These are phyloP conservation scores for Calypte anna DNA, from an alignment of 2,113 vertebrate species.

Conservation along the genomic window DNA sequence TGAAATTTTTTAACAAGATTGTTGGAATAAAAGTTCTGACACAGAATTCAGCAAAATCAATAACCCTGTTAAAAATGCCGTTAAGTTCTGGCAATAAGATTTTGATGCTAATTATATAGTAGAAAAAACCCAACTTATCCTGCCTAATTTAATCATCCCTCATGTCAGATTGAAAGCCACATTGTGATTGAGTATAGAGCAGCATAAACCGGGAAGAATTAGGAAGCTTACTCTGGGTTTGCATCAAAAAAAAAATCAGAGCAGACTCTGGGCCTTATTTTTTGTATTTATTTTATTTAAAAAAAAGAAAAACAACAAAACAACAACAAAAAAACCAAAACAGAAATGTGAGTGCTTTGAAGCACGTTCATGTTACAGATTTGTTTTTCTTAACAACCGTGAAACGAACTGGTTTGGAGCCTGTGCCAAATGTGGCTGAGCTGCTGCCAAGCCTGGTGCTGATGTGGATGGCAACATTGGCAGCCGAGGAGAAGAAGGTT, in stretches of 20 bases:
- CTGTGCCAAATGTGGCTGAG: conserved; percentile 23
- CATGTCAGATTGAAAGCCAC: neutral
- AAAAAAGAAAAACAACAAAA: no score
- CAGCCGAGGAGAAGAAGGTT: neutral
- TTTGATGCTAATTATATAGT: neutral
- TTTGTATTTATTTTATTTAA: neutral
- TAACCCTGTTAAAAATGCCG: neutral
- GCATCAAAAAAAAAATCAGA: neutral
- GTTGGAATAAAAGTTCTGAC: neutral
- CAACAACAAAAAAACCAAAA: neutral
- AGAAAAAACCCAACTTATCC: neutral
- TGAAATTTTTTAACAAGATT: neutral
- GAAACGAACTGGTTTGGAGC: conserved; percentile 28
- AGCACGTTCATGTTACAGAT: conserved; percentile 18
- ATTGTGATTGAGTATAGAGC: neutral
- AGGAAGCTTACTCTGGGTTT: neutral
- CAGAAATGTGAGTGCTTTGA: neutral
- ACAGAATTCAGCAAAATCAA: neutral
- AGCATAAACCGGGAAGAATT: neutral
- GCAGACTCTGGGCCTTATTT: neutral
- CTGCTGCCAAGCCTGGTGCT: conserved; percentile 40
- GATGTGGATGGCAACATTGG: conserved; percentile 60
- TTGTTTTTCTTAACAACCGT: conserved; percentile 57
- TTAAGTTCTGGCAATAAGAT: neutral
- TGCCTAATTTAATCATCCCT: neutral